These are phyloP conservation scores for Tadarida brasiliensis DNA, from an alignment of 2,797 vertebrate species.

Conservation along the genomic window DNA sequence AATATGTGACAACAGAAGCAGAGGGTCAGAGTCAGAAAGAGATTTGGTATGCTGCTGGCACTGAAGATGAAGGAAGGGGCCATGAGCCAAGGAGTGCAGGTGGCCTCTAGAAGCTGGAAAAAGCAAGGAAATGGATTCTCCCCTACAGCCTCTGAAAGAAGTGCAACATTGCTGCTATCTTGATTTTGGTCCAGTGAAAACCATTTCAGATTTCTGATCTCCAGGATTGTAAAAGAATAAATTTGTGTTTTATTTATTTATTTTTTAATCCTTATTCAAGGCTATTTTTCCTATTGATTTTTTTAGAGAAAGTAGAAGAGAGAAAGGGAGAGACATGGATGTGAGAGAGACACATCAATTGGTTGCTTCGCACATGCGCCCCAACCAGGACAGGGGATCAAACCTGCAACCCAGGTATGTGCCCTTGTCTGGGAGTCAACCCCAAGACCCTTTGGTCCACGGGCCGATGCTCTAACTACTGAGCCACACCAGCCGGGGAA, in stretches of 20 bases:
- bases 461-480: no score
- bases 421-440: no score
- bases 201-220: constrained; percentile 5
- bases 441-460: no score
- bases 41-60: background rate
- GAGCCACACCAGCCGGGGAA: background rate
- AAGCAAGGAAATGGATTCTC: background rate
- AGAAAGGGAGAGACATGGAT: no score
- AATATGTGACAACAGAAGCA: background rate
- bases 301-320: no score
- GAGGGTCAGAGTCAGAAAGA: background rate
- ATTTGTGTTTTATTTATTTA: background rate
- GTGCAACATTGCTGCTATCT: background rate
- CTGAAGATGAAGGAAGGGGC: background rate
- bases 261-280: no score
- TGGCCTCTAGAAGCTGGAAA: background rate
- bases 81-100: background rate
- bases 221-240: background rate
- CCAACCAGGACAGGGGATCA: no score
- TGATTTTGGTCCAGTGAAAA: constrained; percentile 27
- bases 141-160: background rate
- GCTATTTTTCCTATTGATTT: no score
- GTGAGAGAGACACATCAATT: no score
- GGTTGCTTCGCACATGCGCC: no score
- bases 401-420: no score